Conservation (phyloP, 2,113 vertebrate genomes). For the Vulpes ferrilata region DNA sequence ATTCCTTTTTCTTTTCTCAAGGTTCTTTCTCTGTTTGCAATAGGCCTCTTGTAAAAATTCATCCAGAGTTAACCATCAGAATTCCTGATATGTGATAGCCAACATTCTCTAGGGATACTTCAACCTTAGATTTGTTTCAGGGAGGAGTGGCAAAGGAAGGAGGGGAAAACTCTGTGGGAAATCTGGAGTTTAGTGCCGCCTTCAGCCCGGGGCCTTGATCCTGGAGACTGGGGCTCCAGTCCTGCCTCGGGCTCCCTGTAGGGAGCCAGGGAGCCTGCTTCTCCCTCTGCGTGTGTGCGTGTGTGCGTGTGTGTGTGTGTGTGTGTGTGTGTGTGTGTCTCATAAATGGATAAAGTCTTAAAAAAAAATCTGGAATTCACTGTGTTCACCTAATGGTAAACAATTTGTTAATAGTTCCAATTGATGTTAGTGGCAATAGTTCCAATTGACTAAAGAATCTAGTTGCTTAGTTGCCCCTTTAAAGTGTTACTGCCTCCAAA, state of each 20-base stretch:
- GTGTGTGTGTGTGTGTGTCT: no score
- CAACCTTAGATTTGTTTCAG: background rate
- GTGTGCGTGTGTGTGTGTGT: no score
- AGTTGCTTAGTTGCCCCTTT: background rate
- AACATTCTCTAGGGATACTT: background rate
- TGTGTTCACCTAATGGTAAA: background rate
- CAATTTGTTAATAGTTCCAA: background rate
- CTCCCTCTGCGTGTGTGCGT: no score
- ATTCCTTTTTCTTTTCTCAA: constrained; percentile 38
- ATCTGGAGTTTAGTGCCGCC: background rate
- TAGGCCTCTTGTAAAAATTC: background rate
- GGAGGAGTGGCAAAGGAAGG: background rate
- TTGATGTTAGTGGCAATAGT: background rate
- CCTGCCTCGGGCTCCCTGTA: no score
- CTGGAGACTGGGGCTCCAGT: no score
- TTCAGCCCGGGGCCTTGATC: no score
- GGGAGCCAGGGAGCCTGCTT: no score
- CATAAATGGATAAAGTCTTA: no score
- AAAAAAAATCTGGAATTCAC: background rate
- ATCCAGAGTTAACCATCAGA: background rate
- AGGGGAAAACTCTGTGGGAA: background rate
- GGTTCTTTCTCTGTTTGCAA: background rate
- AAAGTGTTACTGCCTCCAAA: background rate
- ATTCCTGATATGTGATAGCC: background rate
- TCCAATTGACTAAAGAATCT: background rate